Percentiles rank a stretch among this genome's conserved stretches.
phyloP scores from a whole-genome alignment of 2,797 vertebrate species.

The Xenopus petersii region DNA sequence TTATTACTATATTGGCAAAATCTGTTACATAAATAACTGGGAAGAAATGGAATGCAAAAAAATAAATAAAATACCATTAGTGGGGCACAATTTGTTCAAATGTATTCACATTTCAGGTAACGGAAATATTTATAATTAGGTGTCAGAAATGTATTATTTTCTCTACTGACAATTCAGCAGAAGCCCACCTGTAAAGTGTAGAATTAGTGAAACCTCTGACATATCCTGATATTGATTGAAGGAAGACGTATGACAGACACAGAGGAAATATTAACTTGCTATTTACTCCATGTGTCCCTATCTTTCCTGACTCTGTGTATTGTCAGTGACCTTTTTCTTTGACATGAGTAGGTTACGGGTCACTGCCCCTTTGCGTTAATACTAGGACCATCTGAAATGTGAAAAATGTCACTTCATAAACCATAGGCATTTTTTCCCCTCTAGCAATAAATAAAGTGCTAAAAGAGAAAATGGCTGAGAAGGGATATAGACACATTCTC shows the following conservation, averaged over 20 bases:
- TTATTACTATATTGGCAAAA: too few species aligned
- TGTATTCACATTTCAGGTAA: too few species aligned
- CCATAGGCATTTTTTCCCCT: conserved; percentile 13
- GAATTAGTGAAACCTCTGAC: conserved; percentile 5
- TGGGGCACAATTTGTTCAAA: too few species aligned
- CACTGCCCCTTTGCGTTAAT: conserved; percentile 4
- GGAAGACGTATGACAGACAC: conserved; percentile 2
- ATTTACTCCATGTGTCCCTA: conserved; percentile 25
- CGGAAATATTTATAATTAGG: too few species aligned
- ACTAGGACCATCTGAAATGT: conserved; percentile 18
- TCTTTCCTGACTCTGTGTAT: conserved; percentile 24
- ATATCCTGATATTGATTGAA: conserved; percentile 21
- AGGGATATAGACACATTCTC: conserved; percentile 24
- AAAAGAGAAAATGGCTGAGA: conserved; percentile 41
- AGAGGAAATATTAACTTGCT: conserved; percentile 22
- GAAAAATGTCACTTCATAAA: conserved; percentile 44
- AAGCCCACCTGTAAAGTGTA: too few species aligned
- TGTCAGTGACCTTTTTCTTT: conserved; percentile 40
- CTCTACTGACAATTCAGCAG: too few species aligned
- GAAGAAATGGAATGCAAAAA: too few species aligned
- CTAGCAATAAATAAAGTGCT: conserved; percentile 40
- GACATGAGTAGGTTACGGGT: conserved; percentile 37
- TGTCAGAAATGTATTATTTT: too few species aligned
- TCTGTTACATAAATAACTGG: too few species aligned
- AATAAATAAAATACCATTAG: too few species aligned